A percentile compares a stretch with the other conserved stretches of the same genome.
Evolutionary conservation across 2,797 vertebrate genomes (phyloP).

Genomic region (Hypotaenidia philippensis): DNA sequence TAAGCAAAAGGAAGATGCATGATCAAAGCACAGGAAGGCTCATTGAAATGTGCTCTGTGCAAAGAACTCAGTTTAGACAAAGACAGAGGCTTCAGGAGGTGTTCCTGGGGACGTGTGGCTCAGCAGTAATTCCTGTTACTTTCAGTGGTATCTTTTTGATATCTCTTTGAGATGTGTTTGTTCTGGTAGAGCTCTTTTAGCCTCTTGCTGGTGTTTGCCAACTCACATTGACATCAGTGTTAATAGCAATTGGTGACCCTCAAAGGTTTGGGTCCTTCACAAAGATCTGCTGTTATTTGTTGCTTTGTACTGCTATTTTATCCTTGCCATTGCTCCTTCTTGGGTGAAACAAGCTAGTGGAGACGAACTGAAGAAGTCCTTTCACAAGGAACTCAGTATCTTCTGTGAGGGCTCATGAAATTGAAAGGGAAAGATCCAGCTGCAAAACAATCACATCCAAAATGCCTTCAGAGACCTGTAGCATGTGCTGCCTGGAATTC

Average conservation of each 20-base stretch:
- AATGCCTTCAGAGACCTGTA: background rate
- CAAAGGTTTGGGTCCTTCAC: background rate
- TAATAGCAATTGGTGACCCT: background rate
- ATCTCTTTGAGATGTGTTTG: background rate
- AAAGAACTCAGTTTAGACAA: background rate
- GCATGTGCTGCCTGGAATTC: background rate
- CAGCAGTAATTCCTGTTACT: background rate
- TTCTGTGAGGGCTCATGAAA: background rate
- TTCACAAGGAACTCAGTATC: background rate
- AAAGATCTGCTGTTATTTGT: background rate
- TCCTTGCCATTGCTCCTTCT: background rate
- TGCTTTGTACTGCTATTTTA: background rate
- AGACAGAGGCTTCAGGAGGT: background rate
- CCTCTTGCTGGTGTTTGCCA: background rate
- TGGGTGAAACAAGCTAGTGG: background rate
- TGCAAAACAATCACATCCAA: background rate
- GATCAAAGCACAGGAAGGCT: background rate
- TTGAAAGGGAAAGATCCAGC: background rate
- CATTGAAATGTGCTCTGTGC: background rate
- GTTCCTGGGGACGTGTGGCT: background rate
- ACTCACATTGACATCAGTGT: background rate
- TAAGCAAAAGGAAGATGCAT: background rate
- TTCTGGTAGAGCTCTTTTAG: background rate
- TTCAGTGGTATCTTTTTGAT: background rate
- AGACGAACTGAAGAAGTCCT: background rate